These are phyloP conservation scores for Melipona beecheii DNA, from an alignment of 2,888 invertebrate genomes.

Conservation along the genomic window DNA sequence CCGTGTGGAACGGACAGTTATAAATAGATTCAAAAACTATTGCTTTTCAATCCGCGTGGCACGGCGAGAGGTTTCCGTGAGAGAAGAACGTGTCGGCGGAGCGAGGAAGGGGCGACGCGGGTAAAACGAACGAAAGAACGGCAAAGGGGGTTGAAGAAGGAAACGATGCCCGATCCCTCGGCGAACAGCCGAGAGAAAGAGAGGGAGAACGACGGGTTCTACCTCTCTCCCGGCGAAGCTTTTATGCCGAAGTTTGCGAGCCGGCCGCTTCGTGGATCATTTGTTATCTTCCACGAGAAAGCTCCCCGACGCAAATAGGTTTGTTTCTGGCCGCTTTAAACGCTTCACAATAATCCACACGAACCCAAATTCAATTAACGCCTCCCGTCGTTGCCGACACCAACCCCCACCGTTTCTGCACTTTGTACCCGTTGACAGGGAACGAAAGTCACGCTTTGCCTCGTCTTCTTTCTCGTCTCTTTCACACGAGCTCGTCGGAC, in stretches of 20 bases:
- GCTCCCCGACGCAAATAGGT: slow-evolving; percentile 80
- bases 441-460: slow-evolving; percentile 59
- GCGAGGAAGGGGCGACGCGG: slow-evolving; percentile 30
- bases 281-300: slow-evolving; percentile 77
- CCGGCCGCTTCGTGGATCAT: slow-evolving; percentile 73
- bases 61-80: slow-evolving; percentile 58
- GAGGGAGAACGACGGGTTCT: slow-evolving; percentile 47
- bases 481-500: slow-evolving; percentile 38
- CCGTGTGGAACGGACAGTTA: slow-evolving; percentile 65
- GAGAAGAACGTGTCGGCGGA: slow-evolving; percentile 29
- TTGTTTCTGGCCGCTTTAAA: slow-evolving; percentile 79
- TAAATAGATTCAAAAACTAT: slow-evolving; percentile 81
- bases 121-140: slow-evolving; percentile 44
- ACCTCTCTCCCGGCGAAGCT: slow-evolving; percentile 63
- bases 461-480: slow-evolving; percentile 56
- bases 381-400: slow-evolving; percentile 58
- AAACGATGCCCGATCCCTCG: slow-evolving; percentile 36
- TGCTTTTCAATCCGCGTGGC: slow-evolving; percentile 77
- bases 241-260: slow-evolving; percentile 74
- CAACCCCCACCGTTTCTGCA: slow-evolving; percentile 57
- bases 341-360: slow-evolving; percentile 78
- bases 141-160: slow-evolving; percentile 60
- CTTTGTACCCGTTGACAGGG: slow-evolving; percentile 69
- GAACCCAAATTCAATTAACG: slow-evolving; percentile 79
- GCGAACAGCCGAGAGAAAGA: slow-evolving; percentile 7